Conservation (phyloP, 64 coral and sea anemone genomes). For the Montipora sp. region DNA sequence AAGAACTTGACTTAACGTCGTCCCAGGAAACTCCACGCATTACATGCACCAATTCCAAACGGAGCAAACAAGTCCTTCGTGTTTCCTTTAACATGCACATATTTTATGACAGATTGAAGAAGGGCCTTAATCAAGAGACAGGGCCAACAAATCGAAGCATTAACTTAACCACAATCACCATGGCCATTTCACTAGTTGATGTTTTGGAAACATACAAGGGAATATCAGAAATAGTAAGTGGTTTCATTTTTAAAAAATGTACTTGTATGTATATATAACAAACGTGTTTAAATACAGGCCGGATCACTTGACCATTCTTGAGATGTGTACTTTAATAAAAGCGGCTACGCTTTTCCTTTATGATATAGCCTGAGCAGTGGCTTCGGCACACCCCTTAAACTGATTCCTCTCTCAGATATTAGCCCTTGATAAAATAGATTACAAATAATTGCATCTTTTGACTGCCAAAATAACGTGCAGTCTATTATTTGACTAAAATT, state of each 20-base stretch:
- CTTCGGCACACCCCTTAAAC: too few species aligned
- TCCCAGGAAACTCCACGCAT: not conserved
- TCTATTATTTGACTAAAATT: slow-evolving; percentile 29
- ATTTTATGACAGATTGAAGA: slow-evolving; percentile 49
- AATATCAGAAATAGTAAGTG: slow-evolving; percentile 79
- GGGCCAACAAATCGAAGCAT: slow-evolving; percentile 32
- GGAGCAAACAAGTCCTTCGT: slow-evolving; percentile 49
- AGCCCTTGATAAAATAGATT: slow-evolving; percentile 13
- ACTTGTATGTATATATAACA: not conserved
- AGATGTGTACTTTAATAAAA: slow-evolving; percentile 31
- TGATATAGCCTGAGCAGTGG: too few species aligned
- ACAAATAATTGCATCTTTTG: not conserved
- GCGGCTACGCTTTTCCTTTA: not conserved
- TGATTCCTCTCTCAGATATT: not conserved
- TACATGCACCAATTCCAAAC: slow-evolving; percentile 43
- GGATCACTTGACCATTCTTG: slow-evolving; percentile 18
- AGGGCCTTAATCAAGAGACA: slow-evolving; percentile 25
- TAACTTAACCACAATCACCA: slow-evolving; percentile 51
- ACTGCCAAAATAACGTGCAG: slow-evolving; percentile 12
- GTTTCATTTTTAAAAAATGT: slow-evolving; percentile 29
- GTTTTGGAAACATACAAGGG: slow-evolving; percentile 64
- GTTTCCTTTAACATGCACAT: slow-evolving; percentile 66
- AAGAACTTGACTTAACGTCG: slow-evolving; percentile 30
- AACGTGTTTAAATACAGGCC: not conserved
- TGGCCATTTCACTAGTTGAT: slow-evolving; percentile 60